Conservation (phyloP, 2,797 vertebrate genomes). For the Hippopotamyrus pictus region DNA sequence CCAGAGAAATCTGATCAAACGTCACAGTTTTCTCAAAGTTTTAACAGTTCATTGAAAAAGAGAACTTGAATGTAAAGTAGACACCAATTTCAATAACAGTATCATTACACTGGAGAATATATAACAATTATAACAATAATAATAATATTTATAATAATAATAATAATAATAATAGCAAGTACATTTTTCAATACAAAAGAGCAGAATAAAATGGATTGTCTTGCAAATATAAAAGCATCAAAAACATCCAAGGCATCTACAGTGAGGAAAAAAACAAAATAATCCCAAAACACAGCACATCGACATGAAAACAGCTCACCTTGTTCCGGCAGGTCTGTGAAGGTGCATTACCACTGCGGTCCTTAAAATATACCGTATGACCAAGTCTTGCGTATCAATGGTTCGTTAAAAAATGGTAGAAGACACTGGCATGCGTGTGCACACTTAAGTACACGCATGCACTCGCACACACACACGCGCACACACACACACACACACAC, state of each 20-base stretch:
- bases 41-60: constrained; percentile 41
- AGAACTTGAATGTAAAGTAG: constrained; percentile 36
- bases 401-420: not conserved
- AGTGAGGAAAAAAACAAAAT: not conserved
- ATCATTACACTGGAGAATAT: constrained; percentile 39
- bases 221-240: constrained; percentile 60
- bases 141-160: not conserved
- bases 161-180: constrained; percentile 25
- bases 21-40: constrained; percentile 27
- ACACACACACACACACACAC: not conserved
- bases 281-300: constrained; percentile 37
- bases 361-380: constrained; percentile 15
- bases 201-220: constrained; percentile 70
- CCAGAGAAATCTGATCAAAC: not conserved
- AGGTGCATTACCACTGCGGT: constrained; percentile 54
- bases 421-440: not conserved
- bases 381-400: not conserved
- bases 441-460: not conserved
- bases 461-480: not conserved
- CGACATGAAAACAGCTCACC: constrained; percentile 24
- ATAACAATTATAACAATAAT: constrained; percentile 17
- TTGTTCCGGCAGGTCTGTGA: constrained; percentile 20
- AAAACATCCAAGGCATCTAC: constrained; percentile 64
- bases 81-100: constrained; percentile 44
- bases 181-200: constrained; percentile 41